A percentile compares a stretch with the other conserved stretches of the same genome.
These are phyloP conservation scores for Trichogramma evanescens DNA, from an alignment of 2,888 invertebrate genomes.

Conservation along the genomic window DNA sequence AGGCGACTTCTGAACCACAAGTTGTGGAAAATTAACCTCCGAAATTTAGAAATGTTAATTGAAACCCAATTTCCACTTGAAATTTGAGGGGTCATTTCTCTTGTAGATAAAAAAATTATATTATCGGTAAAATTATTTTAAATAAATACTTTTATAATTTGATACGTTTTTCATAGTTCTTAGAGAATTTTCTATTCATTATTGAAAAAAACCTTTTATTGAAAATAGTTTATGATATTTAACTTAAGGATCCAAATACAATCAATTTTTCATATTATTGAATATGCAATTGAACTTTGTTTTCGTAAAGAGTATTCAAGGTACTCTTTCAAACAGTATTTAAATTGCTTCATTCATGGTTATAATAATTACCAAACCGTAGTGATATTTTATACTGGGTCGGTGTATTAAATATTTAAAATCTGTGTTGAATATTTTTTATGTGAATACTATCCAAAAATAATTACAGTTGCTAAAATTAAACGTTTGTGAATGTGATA, in stretches of 20 bases:
- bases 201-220: not conserved
- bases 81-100: not conserved
- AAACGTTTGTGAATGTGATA: constrained; percentile 20
- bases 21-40: no score
- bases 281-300: not conserved
- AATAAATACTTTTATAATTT: not conserved
- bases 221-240: not conserved
- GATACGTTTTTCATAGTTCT: not conserved
- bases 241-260: not conserved
- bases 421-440: constrained; percentile 12
- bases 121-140: not conserved
- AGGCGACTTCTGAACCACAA: no score
- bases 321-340: constrained; percentile 1
- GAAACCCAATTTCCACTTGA: not conserved
- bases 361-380: constrained; percentile 14
- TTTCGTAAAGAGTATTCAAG: not conserved
- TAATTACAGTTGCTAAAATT: constrained; percentile 9
- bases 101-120: not conserved
- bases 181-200: no score
- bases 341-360: constrained; percentile 4
- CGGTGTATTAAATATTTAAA: constrained; percentile 7
- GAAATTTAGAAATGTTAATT: no score
- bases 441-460: constrained; percentile 1
- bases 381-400: constrained; percentile 20
- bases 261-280: not conserved